Base-by-base conservation (phyloP, 2,888 invertebrate species). In the Vanessa cardui region DNA sequence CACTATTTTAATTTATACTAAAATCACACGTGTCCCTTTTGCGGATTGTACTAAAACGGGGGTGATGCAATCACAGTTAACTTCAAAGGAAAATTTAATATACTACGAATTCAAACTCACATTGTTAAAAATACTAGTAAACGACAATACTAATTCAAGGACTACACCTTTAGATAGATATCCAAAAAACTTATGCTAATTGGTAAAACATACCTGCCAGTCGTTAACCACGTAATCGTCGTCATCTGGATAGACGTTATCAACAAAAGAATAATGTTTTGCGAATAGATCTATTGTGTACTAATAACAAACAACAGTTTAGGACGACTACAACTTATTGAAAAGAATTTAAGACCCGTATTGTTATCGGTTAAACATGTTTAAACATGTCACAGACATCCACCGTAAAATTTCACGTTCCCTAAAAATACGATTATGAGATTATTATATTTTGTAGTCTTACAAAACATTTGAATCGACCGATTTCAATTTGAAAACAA, bases 1-100 rank as follows among this genome's bases (percentile, higher is more conserved):
- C 76, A 86, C 88, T 88, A 88, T 88, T 88, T 87, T 86, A 83
- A 88, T 84, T 83, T 85, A 82, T 77, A 82, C 82, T 82, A 83
- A 81, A 83, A 83, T 80, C 84, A 84, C 84, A 83, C 87, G 78
- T 80, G 83, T 79, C 83, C 78, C 79, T 78, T 74, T 74, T 76
- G 72, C 72, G 74, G 74, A 76, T 74, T 76, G 75, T 73, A 75
- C 75, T 74, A 71, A 78, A 78, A 75, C 73, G 64, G 80, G 69
- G 73, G 73, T 83, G 83, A 83, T 80, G 82, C 82, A 83, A 83
- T 78, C 76, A 46, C 58, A 33, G 56, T n/a, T 64, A 50, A 65
- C 39, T 26, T 58, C 45, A 21, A 52, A 21, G 33, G 31, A 33
- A 26, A 8, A 54, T 26, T n/a, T 12, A 39, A 39, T 39, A 39